Evolutionary conservation across 2,888 invertebrate genomes (phyloP).

Genomic region (Limnephilus auricula): DNA sequence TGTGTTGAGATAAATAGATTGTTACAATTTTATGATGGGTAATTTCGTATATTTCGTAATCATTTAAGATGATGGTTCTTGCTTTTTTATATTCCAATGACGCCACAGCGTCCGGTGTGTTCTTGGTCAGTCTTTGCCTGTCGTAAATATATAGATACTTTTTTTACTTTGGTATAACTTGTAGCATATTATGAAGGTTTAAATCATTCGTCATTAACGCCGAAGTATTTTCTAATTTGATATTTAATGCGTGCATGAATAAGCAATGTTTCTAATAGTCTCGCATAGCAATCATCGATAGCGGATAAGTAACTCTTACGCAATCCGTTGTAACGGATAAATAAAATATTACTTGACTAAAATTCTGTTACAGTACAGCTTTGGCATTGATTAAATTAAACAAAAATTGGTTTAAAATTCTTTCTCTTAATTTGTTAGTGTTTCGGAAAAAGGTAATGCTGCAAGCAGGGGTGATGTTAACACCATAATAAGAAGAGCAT

Average conservation of each 20-base stretch:
- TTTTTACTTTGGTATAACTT: background rate
- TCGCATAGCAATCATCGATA: background rate
- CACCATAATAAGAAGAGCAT: background rate
- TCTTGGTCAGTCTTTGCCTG: background rate
- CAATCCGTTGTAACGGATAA: background rate
- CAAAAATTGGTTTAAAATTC: no score
- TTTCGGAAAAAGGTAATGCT: no score
- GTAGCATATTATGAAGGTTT: background rate
- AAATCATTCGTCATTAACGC: slow-evolving; percentile 2
- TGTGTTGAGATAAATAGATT: slow-evolving; percentile 45
- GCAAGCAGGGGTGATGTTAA: background rate
- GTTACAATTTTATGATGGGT: slow-evolving; percentile 46
- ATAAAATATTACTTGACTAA: background rate
- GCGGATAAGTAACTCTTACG: background rate
- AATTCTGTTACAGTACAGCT: background rate
- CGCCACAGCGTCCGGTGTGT: slow-evolving; percentile 3
- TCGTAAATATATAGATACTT: background rate
- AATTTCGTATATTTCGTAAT: slow-evolving; percentile 40
- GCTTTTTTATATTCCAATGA: slow-evolving; percentile 25
- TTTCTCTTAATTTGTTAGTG: no score
- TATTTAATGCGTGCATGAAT: slow-evolving; percentile 2
- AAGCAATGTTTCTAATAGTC: slow-evolving; percentile 2
- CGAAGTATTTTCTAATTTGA: background rate
- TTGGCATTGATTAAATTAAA: background rate
- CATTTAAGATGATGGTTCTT: slow-evolving; percentile 31